phyloP scores from a whole-genome alignment of 2,888 invertebrate species.

The Troglohyphantes excavatus region DNA sequence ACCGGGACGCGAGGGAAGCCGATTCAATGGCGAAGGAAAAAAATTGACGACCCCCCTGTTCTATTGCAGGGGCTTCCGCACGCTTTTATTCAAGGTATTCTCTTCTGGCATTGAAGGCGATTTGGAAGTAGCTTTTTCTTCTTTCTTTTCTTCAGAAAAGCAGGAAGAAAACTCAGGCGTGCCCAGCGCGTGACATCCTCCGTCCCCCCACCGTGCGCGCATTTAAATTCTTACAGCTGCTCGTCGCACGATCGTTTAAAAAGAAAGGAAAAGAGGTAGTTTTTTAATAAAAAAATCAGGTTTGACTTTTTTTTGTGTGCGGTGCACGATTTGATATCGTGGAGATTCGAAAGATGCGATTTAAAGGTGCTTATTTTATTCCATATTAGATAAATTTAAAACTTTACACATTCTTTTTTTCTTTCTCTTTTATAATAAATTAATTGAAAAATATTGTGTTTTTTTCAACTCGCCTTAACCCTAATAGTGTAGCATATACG shows the following conservation, averaged over 20 bases:
- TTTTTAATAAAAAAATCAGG: neutral
- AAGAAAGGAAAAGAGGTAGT: neutral
- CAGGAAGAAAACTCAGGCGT: constrained; percentile 74
- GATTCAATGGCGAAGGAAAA: constrained; percentile 29
- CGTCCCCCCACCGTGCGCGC: constrained; percentile 22
- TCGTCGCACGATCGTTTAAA: constrained; percentile 63
- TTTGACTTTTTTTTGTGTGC: neutral
- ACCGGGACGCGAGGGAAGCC: constrained; percentile 27
- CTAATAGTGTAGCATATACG: too few species aligned
- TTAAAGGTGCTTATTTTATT: too few species aligned
- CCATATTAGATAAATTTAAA: too few species aligned
- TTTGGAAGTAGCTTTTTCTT: constrained; percentile 7
- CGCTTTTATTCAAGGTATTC: constrained; percentile 28
- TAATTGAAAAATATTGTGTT: too few species aligned
- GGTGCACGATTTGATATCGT: too few species aligned
- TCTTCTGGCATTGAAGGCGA: constrained; percentile 51
- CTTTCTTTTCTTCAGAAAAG: constrained; percentile 28
- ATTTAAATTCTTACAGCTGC: constrained; percentile 72
- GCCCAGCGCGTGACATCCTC: constrained; percentile 77
- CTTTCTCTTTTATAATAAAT: too few species aligned
- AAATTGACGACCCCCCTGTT: neutral
- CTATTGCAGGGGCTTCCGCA: constrained; percentile 38
- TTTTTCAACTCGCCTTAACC: too few species aligned
- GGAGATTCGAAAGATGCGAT: too few species aligned
- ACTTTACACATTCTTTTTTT: too few species aligned